These are phyloP conservation scores for Takifugu rubripes DNA, from an alignment of 2,797 vertebrate genomes.

Conservation along the genomic window DNA sequence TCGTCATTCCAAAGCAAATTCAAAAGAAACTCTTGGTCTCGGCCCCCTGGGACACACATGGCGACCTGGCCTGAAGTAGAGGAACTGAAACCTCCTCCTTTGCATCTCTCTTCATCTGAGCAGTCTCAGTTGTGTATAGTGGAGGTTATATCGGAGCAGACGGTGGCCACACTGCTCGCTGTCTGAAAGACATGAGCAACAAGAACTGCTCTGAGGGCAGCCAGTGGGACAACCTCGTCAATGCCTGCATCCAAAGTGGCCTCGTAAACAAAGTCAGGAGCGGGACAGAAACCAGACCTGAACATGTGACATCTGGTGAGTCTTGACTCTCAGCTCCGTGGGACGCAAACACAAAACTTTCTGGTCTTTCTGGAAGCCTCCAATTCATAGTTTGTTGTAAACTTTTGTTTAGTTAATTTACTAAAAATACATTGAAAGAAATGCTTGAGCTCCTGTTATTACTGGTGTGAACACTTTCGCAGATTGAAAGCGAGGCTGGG, in stretches of 20 bases:
- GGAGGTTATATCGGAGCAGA: slow-evolving; percentile 76
- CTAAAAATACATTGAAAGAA: too few species aligned
- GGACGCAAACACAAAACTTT: background rate
- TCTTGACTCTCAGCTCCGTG: background rate
- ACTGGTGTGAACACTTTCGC: too few species aligned
- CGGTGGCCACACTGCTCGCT: slow-evolving; percentile 70
- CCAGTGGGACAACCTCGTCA: slow-evolving; percentile 36
- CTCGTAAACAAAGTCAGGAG: too few species aligned
- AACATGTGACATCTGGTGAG: slow-evolving; percentile 48
- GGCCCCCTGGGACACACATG: slow-evolving; percentile 29
- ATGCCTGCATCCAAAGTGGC: accelerated
- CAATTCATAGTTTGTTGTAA: too few species aligned
- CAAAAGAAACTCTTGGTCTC: slow-evolving; percentile 10
- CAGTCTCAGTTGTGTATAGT: slow-evolving; percentile 25
- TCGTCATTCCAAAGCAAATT: background rate
- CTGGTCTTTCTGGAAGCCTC: background rate
- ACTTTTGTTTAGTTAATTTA: too few species aligned
- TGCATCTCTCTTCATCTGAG: slow-evolving; percentile 29
- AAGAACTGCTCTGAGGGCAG: slow-evolving; percentile 51
- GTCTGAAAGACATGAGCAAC: slow-evolving; percentile 75
- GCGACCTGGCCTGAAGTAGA: slow-evolving; percentile 57
- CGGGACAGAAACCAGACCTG: background rate
- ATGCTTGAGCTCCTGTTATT: too few species aligned
- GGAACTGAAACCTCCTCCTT: slow-evolving; percentile 65
- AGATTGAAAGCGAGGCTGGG: too few species aligned